phyloP scores from a whole-genome alignment of 2,888 invertebrate species.

The Caenorhabditis macrosperma region DNA sequence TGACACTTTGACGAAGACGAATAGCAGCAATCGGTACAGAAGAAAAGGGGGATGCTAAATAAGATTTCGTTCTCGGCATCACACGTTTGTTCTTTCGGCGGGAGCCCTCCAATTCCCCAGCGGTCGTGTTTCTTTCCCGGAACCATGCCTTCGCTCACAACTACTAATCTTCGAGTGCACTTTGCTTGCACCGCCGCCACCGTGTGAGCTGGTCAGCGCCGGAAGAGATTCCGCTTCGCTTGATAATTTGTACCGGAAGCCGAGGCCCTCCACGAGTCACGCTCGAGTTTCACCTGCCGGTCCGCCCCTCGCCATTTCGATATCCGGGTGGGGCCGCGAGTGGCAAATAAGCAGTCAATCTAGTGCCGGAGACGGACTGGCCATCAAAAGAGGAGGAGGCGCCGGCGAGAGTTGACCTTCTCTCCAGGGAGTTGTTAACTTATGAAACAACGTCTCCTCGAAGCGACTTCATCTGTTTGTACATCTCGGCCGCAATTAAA shows the following conservation, averaged over 20 bases:
- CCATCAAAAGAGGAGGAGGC: conserved; percentile 32
- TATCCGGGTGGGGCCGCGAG: background rate
- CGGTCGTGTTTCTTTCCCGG: conserved; percentile 2
- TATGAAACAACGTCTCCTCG: conserved; percentile 54
- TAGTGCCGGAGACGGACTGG: background rate
- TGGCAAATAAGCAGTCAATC: conserved; percentile 35
- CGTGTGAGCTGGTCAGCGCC: conserved; percentile 20
- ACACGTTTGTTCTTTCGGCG: conserved; percentile 13
- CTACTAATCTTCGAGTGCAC: conserved; percentile 46
- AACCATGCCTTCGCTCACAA: conserved; percentile 25
- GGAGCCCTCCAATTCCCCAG: conserved; percentile 38
- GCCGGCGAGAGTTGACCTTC: conserved; percentile 30
- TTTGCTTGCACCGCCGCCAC: conserved; percentile 18
- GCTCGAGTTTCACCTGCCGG: conserved; percentile 37
- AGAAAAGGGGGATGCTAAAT: conserved; percentile 18
- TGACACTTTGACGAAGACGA: conserved; percentile 11
- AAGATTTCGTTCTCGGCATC: conserved; percentile 9
- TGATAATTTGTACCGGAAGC: conserved; percentile 50
- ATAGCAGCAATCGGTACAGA: background rate
- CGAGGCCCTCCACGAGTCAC: conserved; percentile 25
- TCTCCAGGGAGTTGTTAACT: conserved; percentile 58
- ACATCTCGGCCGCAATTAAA: conserved; percentile 44
- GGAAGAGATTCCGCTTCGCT: conserved; percentile 48
- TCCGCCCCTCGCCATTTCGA: conserved; percentile 11
- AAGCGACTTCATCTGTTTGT: conserved; percentile 53